Evolutionary conservation across 2,113 vertebrate genomes (phyloP).

Genomic region (Mesoclemmys tuberculata): DNA sequence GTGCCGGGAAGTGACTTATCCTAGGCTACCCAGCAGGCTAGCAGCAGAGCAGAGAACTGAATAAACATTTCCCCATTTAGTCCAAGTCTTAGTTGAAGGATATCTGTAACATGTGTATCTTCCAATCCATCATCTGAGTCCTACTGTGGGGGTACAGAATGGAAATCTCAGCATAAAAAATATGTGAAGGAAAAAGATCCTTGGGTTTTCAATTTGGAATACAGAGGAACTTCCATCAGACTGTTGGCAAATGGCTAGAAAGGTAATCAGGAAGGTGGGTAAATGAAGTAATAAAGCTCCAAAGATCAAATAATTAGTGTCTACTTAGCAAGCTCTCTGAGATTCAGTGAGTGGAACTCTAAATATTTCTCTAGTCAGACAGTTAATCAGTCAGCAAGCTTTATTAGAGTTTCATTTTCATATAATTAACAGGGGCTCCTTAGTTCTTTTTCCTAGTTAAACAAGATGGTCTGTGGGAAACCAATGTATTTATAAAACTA

Average conservation of each 20-base stretch:
- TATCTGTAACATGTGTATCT: background rate
- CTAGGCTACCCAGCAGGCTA: background rate
- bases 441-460: background rate
- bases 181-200: background rate
- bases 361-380: background rate
- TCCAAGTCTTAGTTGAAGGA: background rate
- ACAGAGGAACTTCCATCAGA: fast-evolving
- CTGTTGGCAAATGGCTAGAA: background rate
- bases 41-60: background rate
- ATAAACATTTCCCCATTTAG: background rate
- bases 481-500: background rate
- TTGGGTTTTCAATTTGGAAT: background rate
- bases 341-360: background rate
- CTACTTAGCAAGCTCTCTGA: background rate
- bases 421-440: background rate
- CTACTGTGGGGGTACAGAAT: background rate
- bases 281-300: background rate
- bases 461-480: background rate
- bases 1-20: background rate
- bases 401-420: background rate
- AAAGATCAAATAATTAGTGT: fast-evolving
- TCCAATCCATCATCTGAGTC: background rate
- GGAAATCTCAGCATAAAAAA: background rate
- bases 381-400: background rate
- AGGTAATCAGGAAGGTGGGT: background rate